A percentile compares a stretch with the other conserved stretches of the same genome.
phyloP scores from a whole-genome alignment of 2,113 vertebrate genomes.

The Zosterops pallidus region DNA sequence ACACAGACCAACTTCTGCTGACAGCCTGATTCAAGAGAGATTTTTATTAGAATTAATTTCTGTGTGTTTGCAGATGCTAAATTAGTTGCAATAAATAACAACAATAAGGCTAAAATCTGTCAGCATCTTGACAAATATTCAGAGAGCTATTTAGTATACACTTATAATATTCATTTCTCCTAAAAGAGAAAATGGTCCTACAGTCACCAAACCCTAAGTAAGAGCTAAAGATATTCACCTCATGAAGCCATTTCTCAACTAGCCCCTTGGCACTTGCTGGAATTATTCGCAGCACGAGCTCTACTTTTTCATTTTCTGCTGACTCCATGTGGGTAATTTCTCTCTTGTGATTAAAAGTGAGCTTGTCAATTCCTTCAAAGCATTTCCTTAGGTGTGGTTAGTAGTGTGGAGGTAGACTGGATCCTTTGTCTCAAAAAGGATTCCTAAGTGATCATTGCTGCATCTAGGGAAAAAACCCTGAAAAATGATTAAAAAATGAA shows the following conservation, averaged over 20 bases:
- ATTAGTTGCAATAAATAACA: slow-evolving; percentile 61
- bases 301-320: slow-evolving; percentile 81
- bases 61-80: slow-evolving; percentile 41
- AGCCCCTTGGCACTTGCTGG: slow-evolving; percentile 79
- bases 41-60: slow-evolving; percentile 24
- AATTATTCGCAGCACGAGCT: slow-evolving; percentile 76
- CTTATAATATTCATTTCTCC: slow-evolving; percentile 60
- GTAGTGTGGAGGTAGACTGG: background rate
- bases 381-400: slow-evolving; percentile 69
- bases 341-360: slow-evolving; percentile 78
- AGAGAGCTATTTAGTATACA: slow-evolving; percentile 37
- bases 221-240: slow-evolving; percentile 82
- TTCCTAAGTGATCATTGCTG: slow-evolving; percentile 54
- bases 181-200: slow-evolving; percentile 76
- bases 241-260: slow-evolving; percentile 81
- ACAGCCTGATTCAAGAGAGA: background rate
- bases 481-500: slow-evolving; percentile 54
- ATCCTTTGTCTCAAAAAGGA: slow-evolving; percentile 75
- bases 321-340: slow-evolving; percentile 81
- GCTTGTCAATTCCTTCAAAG: slow-evolving; percentile 79
- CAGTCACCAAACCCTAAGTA: slow-evolving; percentile 75
- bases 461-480: slow-evolving; percentile 37
- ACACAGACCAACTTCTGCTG: slow-evolving; percentile 28
- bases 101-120: slow-evolving; percentile 41
- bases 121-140: slow-evolving; percentile 56